Base-by-base conservation (phyloP, 1,140 invertebrate species). In the Stegodyphus dumicola region DNA sequence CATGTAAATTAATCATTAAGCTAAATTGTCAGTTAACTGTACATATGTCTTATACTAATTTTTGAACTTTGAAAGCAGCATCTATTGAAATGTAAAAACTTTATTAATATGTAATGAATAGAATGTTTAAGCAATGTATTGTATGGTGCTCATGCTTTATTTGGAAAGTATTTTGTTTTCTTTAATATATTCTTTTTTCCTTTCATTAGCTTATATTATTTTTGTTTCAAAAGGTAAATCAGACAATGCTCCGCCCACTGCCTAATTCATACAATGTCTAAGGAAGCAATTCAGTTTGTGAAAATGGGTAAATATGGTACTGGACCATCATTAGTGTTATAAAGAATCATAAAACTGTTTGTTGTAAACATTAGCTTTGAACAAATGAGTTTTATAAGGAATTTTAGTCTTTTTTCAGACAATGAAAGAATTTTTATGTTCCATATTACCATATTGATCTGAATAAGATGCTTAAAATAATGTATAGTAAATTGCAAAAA, bases 291-390 rank as follows among this genome's bases (percentile, higher is more conserved):
- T 67, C 56, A 78, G 3, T 33, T 33, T 33, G 33, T 60, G 60
- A 78, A 71, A 51, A 9, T 71, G 69, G 78, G 78, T 81, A 81
- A 81, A 73, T 81, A 81, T 81, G 78, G 69, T 73, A 81, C 78
- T 69, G 33, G 33, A 33, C 33, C 54, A 65, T 18, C 33, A 33
- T 33, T 33, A 33, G 33, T 60, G 56, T 60, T 60, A 60, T 60
- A 2, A 60, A 60, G 60, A 64, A 13, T 13, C 60, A 64, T n/a
- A 64, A n/a, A 64, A 13, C 11, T 64, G 60, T 13, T 33, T 33
- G 33, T 33, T 33, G 33, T 33, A 6, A 17, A 69, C 7, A 17
- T 69, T 15, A 17, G 18, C 10, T 17, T 69, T 69, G 18, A 17
- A 13, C n/a, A 64, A 64, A 64, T 64, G n/a, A 64, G 60, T 64